phyloP scores from a whole-genome alignment of 2,113 vertebrate genomes.

The Salvelinus fontinalis region DNA sequence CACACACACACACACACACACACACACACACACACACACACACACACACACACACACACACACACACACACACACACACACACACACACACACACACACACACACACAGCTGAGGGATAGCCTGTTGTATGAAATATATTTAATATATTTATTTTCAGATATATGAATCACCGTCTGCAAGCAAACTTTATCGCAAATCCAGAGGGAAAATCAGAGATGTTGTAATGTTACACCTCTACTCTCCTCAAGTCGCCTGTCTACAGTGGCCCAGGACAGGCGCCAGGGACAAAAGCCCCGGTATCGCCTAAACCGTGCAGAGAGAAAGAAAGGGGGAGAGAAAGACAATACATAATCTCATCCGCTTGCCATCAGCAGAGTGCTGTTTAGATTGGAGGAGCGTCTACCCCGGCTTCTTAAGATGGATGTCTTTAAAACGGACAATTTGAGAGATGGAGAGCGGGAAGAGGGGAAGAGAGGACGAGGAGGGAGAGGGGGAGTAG shows the following conservation, averaged over 20 bases:
- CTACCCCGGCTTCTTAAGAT: constrained; percentile 42
- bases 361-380: constrained; percentile 70
- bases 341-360: constrained; percentile 75
- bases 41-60: too few relatives aligned
- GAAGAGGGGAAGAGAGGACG: neutral
- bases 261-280: constrained; percentile 73
- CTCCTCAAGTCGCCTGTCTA: constrained; percentile 54
- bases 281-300: constrained; percentile 68
- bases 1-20: too few relatives aligned
- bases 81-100: too few relatives aligned
- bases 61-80: constrained; percentile 15
- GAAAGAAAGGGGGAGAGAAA: constrained; percentile 53
- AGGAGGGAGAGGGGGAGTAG: neutral
- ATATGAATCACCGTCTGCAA: too few relatives aligned
- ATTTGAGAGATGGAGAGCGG: constrained; percentile 36
- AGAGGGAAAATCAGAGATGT: constrained; percentile 13
- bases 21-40: too few relatives aligned
- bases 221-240: constrained; percentile 63
- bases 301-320: constrained; percentile 66
- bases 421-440: constrained; percentile 52
- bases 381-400: constrained; percentile 72
- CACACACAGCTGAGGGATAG: neutral
- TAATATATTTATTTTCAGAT: too few relatives aligned
- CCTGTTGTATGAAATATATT: neutral
- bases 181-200: constrained; percentile 22